Base-by-base conservation (phyloP, 2,113 vertebrate genomes). In the Caracal caracal region DNA sequence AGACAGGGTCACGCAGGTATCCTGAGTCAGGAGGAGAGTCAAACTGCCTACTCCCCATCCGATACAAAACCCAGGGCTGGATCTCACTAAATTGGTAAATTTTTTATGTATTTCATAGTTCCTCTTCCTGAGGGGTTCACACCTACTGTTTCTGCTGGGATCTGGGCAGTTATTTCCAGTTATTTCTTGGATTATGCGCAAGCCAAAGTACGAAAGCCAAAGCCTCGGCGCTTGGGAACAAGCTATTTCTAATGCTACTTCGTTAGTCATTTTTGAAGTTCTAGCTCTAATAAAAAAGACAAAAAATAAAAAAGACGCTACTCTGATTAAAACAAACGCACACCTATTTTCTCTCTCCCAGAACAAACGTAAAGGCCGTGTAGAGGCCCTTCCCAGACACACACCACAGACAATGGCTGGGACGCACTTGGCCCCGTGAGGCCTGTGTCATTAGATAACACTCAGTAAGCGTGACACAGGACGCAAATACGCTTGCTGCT, bases 391-490 rank as follows among this genome's bases (percentile, higher is more conserved):
- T 76, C 35, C 63, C 33, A 43, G 90, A 33, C 40, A 20, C 17
- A 35, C 17, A 8, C 28, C 15, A 12, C 40, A 37, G 6, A 61
- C 33, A 33, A 37, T 1, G 4, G 76, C 33, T 5, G 56, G 90
- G 47, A 30, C 2, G 2, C 26, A 20, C 59, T 63, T 6, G 0
- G 71, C 4, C 20, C 1, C 1, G 0, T 53, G 2, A 40, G 47
- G 22, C 12, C 15, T 0, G 7, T 8, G 1, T 24, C 30, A 51
- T 33, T 16, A 28, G 33, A 1, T 4, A 20, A 81, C 15, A 33
- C 75, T 83, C 33, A 66, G 11, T 66, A 30, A 43, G 33, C 33
- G n/a, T 19, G 22, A 68, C 0, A 19, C 1, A 56, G 13, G 2
- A 8, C 5, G 6, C 10, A 6, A 37, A 10, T 8, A 68, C 6